phyloP scores from a whole-genome alignment of 2,888 invertebrate species.

The Deroplatys truncata region DNA sequence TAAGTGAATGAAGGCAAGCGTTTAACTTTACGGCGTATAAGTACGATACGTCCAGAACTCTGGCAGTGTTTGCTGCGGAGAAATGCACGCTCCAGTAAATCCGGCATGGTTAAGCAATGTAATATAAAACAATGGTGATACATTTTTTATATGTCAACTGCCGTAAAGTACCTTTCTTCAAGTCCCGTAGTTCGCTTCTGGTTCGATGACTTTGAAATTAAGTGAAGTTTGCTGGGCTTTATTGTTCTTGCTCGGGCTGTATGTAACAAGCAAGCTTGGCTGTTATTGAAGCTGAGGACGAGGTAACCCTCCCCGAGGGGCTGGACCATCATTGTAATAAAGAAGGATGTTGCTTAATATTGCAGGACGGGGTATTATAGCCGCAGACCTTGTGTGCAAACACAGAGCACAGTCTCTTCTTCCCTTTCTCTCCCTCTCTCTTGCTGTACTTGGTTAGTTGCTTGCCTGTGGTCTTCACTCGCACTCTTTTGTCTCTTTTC shows the following conservation, averaged over 20 bases:
- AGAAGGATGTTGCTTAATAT: slow-evolving; percentile 23
- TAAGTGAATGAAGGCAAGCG: neutral
- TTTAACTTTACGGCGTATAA: neutral
- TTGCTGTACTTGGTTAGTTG: neutral
- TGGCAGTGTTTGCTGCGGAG: neutral
- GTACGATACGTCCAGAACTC: neutral
- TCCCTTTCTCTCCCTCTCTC: too few relatives aligned
- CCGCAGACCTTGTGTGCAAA: neutral
- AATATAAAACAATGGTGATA: neutral
- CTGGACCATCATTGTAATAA: slow-evolving; percentile 10
- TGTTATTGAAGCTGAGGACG: neutral
- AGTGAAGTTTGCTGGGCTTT: slow-evolving; percentile 16
- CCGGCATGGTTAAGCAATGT: neutral
- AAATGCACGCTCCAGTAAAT: neutral
- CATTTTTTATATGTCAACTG: neutral
- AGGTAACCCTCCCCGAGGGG: neutral
- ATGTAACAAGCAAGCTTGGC: neutral
- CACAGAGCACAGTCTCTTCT: neutral
- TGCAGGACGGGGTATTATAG: slow-evolving; percentile 11
- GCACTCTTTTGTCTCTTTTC: neutral
- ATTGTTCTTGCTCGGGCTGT: neutral
- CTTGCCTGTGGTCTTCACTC: neutral
- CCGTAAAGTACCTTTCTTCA: neutral
- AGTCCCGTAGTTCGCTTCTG: neutral
- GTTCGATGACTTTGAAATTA: slow-evolving; percentile 26